These are phyloP conservation scores for Miichthys miiuy DNA, from an alignment of 2,797 vertebrate species.

Conservation along the genomic window DNA sequence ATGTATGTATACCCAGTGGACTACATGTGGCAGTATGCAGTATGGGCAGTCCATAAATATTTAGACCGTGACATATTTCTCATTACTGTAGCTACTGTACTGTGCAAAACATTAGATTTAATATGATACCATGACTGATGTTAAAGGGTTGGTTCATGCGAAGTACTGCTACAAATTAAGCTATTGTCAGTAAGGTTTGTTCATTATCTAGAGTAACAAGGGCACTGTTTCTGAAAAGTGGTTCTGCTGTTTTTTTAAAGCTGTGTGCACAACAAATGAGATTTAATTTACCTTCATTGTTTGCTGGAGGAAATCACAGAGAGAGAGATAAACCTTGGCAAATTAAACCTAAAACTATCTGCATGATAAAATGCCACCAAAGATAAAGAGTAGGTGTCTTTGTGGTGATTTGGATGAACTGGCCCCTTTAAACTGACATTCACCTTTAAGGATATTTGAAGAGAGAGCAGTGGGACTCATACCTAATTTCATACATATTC, in stretches of 20 bases:
- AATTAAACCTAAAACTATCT: not conserved
- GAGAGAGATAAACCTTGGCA: not conserved
- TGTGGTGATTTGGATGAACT: not conserved
- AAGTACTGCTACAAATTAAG: slow-evolving; percentile 2
- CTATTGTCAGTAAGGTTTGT: not conserved
- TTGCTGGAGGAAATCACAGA: not conserved
- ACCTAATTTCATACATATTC: not conserved
- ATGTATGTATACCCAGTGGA: not conserved
- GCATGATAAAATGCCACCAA: not conserved
- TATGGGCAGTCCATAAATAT: not conserved
- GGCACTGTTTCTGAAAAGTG: not conserved
- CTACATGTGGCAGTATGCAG: not conserved
- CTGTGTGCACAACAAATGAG: not conserved
- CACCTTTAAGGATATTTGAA: not conserved
- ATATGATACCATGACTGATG: not conserved
- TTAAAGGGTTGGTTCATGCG: not conserved
- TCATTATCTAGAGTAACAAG: not conserved
- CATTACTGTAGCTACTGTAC: not conserved
- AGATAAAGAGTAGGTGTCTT: not conserved
- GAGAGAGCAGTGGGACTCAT: not conserved
- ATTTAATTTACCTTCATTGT: not conserved
- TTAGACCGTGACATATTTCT: not conserved
- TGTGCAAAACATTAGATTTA: not conserved
- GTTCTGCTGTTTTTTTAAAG: not conserved
- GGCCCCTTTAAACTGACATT: not conserved